These are phyloP conservation scores for Drosophila auraria DNA, from an alignment of 1,140 invertebrate genomes.

Conservation along the genomic window DNA sequence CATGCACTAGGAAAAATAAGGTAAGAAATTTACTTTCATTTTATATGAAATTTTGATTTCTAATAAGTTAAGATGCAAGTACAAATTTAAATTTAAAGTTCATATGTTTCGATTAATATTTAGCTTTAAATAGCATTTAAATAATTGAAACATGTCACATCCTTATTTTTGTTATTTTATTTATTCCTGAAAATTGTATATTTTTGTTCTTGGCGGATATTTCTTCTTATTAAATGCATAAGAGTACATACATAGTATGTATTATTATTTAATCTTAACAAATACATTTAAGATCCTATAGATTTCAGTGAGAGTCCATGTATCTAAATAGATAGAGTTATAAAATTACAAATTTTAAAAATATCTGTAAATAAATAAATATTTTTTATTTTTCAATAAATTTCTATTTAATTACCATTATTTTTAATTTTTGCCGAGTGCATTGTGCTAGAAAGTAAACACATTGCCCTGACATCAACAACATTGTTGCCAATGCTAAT, in stretches of 20 bases:
- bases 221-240: not conserved
- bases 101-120: not conserved
- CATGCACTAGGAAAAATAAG: constrained; percentile 13
- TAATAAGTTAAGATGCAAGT: too few species aligned
- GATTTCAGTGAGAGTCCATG: not conserved
- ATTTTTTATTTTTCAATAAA: too few species aligned
- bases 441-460: constrained; percentile 42
- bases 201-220: too few species aligned
- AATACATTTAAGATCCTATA: not conserved
- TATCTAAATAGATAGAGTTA: not conserved
- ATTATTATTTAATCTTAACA: not conserved
- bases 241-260: too few species aligned
- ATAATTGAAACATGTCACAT: too few species aligned
- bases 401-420: not conserved
- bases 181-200: not conserved
- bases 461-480: constrained; percentile 53
- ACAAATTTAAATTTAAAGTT: too few species aligned
- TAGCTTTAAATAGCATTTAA: not conserved
- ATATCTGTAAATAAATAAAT: too few species aligned
- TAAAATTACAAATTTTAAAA: too few species aligned
- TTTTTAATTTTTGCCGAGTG: not conserved
- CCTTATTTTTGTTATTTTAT: not conserved
- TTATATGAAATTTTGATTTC: too few species aligned
- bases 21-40: not conserved
- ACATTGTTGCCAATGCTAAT: constrained; percentile 58